These are phyloP conservation scores for Ridgeia piscesae DNA, from an alignment of 1,140 invertebrate genomes.

Conservation along the genomic window DNA sequence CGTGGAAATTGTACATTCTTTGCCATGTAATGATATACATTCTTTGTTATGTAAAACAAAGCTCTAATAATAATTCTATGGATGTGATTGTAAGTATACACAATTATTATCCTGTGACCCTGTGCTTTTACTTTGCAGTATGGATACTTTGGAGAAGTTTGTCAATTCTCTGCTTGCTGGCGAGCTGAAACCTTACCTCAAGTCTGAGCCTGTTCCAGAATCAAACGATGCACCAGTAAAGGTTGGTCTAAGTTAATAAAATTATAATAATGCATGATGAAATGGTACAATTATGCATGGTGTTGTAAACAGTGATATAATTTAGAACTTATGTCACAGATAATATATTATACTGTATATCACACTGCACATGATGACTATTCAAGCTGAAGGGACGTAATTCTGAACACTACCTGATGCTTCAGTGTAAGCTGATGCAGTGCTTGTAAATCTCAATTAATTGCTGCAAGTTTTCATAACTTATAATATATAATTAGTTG, in stretches of 20 bases:
- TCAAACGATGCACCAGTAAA: conserved; percentile 82
- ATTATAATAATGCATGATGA: too few relatives aligned
- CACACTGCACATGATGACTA: not conserved
- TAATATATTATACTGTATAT: not conserved
- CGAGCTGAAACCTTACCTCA: conserved; percentile 87
- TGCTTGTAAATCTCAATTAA: not conserved
- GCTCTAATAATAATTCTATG: not conserved
- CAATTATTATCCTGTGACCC: too few relatives aligned
- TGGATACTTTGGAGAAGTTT: conserved; percentile 88
- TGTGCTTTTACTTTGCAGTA: conserved; percentile 60
- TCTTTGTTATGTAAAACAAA: not conserved
- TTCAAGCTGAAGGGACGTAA: conserved; percentile 1
- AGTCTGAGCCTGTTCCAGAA: conserved; percentile 91
- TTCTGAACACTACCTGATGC: not conserved
- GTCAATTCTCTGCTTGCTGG: conserved; percentile 80
- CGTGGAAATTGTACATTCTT: too few relatives aligned
- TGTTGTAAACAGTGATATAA: not conserved
- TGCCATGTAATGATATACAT: too few relatives aligned
- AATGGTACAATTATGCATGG: too few relatives aligned
- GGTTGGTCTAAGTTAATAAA: conserved; percentile 47
- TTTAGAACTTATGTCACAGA: not conserved
- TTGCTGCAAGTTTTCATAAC: too few relatives aligned
- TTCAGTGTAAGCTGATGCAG: not conserved
- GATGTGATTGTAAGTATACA: not conserved
- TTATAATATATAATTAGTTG: too few relatives aligned